A percentile compares a stretch with the other conserved stretches of the same genome.
Evolutionary conservation across 2,797 vertebrate species (phyloP).

Genomic region (Sparidentex hasta): DNA sequence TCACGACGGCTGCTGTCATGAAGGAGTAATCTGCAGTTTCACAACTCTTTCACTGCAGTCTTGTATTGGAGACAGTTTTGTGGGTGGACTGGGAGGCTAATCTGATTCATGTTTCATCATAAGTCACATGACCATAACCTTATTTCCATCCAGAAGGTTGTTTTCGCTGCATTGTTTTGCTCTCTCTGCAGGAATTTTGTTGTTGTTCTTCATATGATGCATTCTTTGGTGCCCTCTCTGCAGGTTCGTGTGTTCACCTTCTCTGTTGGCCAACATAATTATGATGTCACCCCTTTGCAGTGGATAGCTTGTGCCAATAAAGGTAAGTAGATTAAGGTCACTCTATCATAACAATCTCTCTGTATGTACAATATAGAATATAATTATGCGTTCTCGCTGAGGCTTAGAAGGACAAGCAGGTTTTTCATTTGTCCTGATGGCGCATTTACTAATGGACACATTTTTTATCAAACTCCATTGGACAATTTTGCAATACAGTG

Average conservation of each 20-base stretch:
- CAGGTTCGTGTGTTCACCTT: constrained; percentile 99
- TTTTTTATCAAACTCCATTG: not conserved
- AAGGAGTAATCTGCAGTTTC: constrained; percentile 57
- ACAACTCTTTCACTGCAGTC: constrained; percentile 52
- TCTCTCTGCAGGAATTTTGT: constrained; percentile 2
- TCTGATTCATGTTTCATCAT: constrained; percentile 20
- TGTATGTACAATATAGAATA: not conserved
- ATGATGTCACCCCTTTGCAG: constrained; percentile 96
- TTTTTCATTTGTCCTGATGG: not conserved
- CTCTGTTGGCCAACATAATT: constrained; percentile 98
- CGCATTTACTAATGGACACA: not conserved
- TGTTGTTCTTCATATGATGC: not conserved
- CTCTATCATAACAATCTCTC: not conserved
- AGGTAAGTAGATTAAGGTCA: constrained; percentile 83
- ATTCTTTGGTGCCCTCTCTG: constrained; percentile 12
- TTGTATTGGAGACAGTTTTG: constrained; percentile 37
- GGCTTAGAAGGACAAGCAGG: not conserved
- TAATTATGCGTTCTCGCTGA: not conserved
- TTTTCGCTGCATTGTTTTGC: not conserved
- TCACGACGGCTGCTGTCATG: constrained; percentile 58
- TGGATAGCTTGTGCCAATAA: constrained; percentile 99
- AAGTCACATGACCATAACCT: constrained; percentile 20
- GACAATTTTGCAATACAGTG: not conserved
- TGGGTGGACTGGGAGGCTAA: constrained; percentile 36
- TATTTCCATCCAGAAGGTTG: constrained; percentile 16